Percentiles rank a stretch among this genome's conserved stretches.
These are phyloP conservation scores for Neomonachus schauinslandi DNA, from an alignment of 2,113 vertebrate species.

Conservation along the genomic window DNA sequence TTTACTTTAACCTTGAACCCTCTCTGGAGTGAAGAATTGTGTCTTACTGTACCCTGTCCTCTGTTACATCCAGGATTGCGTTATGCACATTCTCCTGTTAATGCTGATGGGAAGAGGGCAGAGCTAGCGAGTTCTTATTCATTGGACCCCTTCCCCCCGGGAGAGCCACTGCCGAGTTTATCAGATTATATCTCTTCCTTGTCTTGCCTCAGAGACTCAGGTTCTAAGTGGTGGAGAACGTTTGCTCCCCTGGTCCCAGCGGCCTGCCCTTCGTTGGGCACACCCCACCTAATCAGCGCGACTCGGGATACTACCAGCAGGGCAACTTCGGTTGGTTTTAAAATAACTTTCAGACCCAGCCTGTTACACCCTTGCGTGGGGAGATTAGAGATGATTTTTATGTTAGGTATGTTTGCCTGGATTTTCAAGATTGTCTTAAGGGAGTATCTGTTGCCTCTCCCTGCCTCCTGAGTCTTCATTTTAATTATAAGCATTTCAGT, in stretches of 20 bases:
- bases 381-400: not conserved
- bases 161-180: not conserved
- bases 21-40: not conserved
- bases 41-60: not conserved
- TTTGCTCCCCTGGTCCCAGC: not conserved
- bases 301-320: not conserved
- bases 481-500: constrained; percentile 54
- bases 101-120: not conserved
- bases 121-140: not conserved
- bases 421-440: not conserved
- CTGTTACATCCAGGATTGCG: not conserved
- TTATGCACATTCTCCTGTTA: not conserved
- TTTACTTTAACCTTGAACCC: not conserved
- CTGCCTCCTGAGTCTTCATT: not conserved
- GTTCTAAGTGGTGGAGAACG: rapidly evolving
- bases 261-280: rapidly evolving
- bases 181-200: not conserved
- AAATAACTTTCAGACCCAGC: not conserved
- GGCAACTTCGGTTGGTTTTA: not conserved
- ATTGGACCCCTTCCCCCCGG: not conserved
- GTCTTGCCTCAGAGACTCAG: not conserved
- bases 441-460: not conserved
- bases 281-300: rapidly evolving
- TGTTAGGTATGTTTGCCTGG: not conserved
- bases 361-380: not conserved